These are phyloP conservation scores for Atlantisia rogersi DNA, from an alignment of 2,113 vertebrate species.

Conservation along the genomic window DNA sequence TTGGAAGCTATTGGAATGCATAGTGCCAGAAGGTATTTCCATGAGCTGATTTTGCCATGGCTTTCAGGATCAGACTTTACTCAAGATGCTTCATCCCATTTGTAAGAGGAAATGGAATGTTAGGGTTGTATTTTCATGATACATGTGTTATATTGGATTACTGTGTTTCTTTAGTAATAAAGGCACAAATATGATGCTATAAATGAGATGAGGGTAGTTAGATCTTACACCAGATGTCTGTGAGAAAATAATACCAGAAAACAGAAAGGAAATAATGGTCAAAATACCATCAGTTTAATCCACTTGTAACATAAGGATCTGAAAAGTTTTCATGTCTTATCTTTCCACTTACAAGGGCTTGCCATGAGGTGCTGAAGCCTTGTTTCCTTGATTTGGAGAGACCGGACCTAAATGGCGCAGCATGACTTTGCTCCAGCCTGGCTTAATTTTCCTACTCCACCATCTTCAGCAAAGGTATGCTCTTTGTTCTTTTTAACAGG, in stretches of 20 bases:
- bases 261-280: neutral
- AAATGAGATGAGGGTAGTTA: neutral
- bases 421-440: conserved; percentile 89
- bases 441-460: conserved; percentile 85
- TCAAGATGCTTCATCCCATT: neutral
- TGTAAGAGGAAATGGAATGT: neutral
- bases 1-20: neutral
- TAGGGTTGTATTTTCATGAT: neutral
- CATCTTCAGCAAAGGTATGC: conserved; percentile 81
- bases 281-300: neutral
- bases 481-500: neutral
- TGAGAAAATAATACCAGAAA: neutral
- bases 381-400: conserved; percentile 73
- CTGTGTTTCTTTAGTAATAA: neutral
- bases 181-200: neutral
- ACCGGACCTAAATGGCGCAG: conserved; percentile 87
- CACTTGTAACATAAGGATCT: neutral
- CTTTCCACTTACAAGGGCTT: conserved; percentile 72
- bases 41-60: neutral
- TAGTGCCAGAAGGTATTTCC: neutral
- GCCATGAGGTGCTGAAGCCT: conserved; percentile 83
- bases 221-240: neutral
- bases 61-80: neutral
- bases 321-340: neutral
- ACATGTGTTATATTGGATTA: neutral